Evolutionary conservation across 1,140 invertebrate genomes (phyloP), one percentile per base, ranked within the genome.

Genomic region (Drosophila mayri): DNA sequence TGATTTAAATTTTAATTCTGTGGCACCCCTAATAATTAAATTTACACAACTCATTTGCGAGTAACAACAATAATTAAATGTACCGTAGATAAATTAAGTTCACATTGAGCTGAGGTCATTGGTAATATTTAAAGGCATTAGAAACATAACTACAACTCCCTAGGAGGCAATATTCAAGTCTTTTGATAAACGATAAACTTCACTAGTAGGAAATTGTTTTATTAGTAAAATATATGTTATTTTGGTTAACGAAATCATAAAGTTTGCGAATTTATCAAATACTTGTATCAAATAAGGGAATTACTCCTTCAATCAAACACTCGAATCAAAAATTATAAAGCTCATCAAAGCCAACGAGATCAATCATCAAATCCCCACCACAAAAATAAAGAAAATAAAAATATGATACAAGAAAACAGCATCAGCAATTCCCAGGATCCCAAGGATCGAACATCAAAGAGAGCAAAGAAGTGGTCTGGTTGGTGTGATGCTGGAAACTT

Each of bases 11-110:
- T 38, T 55, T 4, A 11, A 16, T 16, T n/a, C 14, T 40, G 8
- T 16, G 52, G 52, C 52, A 38, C 14, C 3, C 5, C 5, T 16
- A 4, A 25, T n/a, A 25, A 25, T n/a, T 25, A 55, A 55, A 55
- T 55, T 64, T 49, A 50, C 32, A 35, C 38, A 72, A 77, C 76
- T 54, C 50, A 59, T 41, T 63, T 72, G 68, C 73, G 35, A 54
- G 49, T 81, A 72, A 37, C 50, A 40, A 72, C 62, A 79, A 83
- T 68, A 86, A 78, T 49, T 62, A 74, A 76, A 65, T 76, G 52
- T 58, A 73, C 74, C 57, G 46, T 84, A 84, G 72, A 57, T 74
- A 76, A 52, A 52, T 59, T 75, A 65, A 65, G 32, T 40, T 65
- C 47, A 40, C 50, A 71, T 58, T 70, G 68, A 72, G 66, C 66